phyloP scores from a whole-genome alignment of 2,113 vertebrate species.

The Pogonocichla stellata region DNA sequence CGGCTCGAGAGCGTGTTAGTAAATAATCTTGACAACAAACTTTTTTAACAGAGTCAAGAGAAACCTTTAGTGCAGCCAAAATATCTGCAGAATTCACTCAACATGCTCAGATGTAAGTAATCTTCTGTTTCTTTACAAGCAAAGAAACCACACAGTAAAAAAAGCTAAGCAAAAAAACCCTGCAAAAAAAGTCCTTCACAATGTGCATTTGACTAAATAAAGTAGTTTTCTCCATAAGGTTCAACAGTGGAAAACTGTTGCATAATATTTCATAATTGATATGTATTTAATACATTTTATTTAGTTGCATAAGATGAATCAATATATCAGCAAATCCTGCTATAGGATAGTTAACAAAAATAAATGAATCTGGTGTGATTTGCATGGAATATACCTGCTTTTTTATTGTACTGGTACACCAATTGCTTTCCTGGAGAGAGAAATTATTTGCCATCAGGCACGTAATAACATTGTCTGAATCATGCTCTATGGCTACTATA shows the following conservation, averaged over 20 bases:
- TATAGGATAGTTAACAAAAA: not conserved
- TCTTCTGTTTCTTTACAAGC: conserved; percentile 30
- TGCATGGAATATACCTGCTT: not conserved
- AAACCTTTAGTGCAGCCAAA: conserved; percentile 19
- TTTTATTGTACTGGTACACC: not conserved
- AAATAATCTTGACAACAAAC: conserved; percentile 46
- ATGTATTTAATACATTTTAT: not conserved
- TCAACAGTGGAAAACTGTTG: not conserved
- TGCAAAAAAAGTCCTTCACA: not conserved
- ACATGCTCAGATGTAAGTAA: not conserved
- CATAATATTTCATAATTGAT: not conserved
- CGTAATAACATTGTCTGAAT: not conserved
- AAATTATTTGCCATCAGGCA: not conserved
- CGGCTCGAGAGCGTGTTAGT: not conserved
- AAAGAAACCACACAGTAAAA: not conserved
- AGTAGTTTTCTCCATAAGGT: not conserved
- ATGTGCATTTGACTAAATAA: not conserved
- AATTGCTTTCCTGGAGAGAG: not conserved
- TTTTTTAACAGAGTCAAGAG: conserved; percentile 20
- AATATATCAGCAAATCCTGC: not conserved
- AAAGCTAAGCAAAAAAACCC: not conserved
- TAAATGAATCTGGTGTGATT: not conserved
- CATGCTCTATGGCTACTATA: not conserved
- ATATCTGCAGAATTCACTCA: conserved; percentile 19
- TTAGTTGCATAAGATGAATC: not conserved